phyloP scores from a whole-genome alignment of 1,140 invertebrate species.

The Oncopodura yosiiana region DNA sequence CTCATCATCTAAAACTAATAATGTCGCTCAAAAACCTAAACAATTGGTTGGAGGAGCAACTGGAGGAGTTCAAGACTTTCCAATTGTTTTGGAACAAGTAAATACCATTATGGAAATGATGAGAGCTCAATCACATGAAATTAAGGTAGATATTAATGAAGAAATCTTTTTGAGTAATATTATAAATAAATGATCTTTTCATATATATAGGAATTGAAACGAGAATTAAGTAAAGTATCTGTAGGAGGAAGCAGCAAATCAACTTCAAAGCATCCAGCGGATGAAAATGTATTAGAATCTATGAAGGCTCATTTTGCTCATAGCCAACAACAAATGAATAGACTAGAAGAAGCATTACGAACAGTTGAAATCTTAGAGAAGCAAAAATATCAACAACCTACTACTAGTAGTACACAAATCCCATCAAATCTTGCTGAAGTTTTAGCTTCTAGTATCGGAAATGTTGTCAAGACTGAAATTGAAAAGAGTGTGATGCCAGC shows the following conservation, averaged over 20 bases:
- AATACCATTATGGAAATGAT: slow-evolving; percentile 32
- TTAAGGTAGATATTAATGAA: slow-evolving; percentile 16
- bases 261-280: neutral
- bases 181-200: neutral
- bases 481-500: slow-evolving; percentile 33
- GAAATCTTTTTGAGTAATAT: neutral
- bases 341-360: slow-evolving; percentile 13
- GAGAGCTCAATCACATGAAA: slow-evolving; percentile 24
- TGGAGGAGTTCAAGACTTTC: slow-evolving; percentile 9
- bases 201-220: slow-evolving; percentile 28
- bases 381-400: slow-evolving; percentile 1
- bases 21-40: neutral
- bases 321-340: neutral
- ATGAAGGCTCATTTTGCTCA: slow-evolving; percentile 17
- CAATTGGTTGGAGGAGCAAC: neutral
- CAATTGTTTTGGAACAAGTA: slow-evolving; percentile 25
- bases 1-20: too few relatives aligned
- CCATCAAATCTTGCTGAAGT: slow-evolving; percentile 29
- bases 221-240: slow-evolving; percentile 20
- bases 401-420: slow-evolving; percentile 9
- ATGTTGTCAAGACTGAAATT: slow-evolving; percentile 30
- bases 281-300: slow-evolving; percentile 2
- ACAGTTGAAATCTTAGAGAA: slow-evolving; percentile 7
- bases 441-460: slow-evolving; percentile 25
- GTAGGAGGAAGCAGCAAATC: neutral